Percentiles rank a stretch among this genome's conserved stretches.
Conservation (phyloP, 1,140 invertebrate genomes). For the Theocolax elegans region DNA sequence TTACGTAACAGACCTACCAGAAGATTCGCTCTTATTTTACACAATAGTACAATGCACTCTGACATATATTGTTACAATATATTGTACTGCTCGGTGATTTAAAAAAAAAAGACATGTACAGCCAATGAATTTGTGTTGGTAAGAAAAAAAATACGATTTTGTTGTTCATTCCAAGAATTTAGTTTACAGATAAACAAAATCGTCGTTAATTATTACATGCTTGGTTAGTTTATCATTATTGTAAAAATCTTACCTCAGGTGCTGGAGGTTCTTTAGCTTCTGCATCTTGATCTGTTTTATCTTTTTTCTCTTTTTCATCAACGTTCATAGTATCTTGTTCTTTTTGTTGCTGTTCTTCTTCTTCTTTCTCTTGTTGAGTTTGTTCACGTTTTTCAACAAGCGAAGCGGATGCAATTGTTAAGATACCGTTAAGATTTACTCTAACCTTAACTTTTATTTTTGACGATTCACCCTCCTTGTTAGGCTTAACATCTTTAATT, state of each 20-base stretch:
- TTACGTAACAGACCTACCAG: constrained; percentile 33
- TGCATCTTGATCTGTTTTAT: constrained; percentile 63
- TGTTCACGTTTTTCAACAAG: constrained; percentile 85
- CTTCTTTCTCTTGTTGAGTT: constrained; percentile 71
- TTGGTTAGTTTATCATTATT: too few relatives aligned
- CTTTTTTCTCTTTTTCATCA: constrained; percentile 60
- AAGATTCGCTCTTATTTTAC: constrained; percentile 8
- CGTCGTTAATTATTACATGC: too few relatives aligned
- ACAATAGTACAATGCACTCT: neutral
- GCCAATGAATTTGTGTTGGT: too few relatives aligned
- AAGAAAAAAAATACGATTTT: too few relatives aligned
- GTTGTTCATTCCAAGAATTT: too few relatives aligned
- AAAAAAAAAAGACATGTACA: too few relatives aligned
- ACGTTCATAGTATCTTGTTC: constrained; percentile 66
- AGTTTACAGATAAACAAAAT: too few relatives aligned
- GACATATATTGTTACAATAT: too few relatives aligned
- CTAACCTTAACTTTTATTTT: constrained; percentile 97
- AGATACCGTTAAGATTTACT: constrained; percentile 92
- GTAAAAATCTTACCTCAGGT: constrained; percentile 62
- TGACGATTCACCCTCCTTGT: constrained; percentile 86
- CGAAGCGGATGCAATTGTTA: constrained; percentile 86
- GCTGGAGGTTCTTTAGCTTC: constrained; percentile 66
- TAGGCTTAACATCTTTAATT: constrained; percentile 86
- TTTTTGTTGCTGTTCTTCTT: constrained; percentile 66
- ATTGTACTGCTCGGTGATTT: too few relatives aligned